Conservation (phyloP, 2,113 vertebrate species). For the Leucoraja erinaceus region DNA sequence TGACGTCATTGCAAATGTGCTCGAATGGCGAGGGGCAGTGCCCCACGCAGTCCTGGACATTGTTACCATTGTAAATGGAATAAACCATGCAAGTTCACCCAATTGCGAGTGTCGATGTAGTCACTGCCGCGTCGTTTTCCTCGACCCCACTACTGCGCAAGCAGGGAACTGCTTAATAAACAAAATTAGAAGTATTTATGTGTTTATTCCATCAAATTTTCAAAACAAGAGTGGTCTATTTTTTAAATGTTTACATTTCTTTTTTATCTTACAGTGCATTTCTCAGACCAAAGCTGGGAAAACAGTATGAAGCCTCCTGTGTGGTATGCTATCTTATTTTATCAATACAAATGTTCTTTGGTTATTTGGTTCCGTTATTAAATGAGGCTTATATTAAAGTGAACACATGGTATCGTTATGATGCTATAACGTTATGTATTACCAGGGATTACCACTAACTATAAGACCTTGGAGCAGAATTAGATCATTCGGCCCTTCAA, state of each 20-base stretch:
- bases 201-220: background rate
- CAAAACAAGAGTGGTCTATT: background rate
- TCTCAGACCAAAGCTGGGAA: conserved; percentile 93
- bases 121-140: too few relatives aligned
- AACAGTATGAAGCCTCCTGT: conserved; percentile 97
- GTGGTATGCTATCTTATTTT: conserved; percentile 74
- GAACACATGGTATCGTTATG: background rate
- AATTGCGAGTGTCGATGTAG: too few relatives aligned
- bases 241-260: background rate
- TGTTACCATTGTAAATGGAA: too few relatives aligned
- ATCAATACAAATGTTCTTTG: background rate
- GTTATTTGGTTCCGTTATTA: background rate
- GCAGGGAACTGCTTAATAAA: too few relatives aligned
- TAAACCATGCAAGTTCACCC: too few relatives aligned
- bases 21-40: too few relatives aligned
- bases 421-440: background rate
- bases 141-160: background rate
- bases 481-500: too few relatives aligned
- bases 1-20: too few relatives aligned
- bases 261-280: conserved; percentile 74
- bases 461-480: too few relatives aligned
- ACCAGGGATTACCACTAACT: too few relatives aligned
- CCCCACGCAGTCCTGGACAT: too few relatives aligned
- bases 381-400: background rate
- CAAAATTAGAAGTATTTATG: background rate